These are phyloP conservation scores for Simalia tracyae DNA, from an alignment of 2,797 vertebrate species.

Conservation along the genomic window DNA sequence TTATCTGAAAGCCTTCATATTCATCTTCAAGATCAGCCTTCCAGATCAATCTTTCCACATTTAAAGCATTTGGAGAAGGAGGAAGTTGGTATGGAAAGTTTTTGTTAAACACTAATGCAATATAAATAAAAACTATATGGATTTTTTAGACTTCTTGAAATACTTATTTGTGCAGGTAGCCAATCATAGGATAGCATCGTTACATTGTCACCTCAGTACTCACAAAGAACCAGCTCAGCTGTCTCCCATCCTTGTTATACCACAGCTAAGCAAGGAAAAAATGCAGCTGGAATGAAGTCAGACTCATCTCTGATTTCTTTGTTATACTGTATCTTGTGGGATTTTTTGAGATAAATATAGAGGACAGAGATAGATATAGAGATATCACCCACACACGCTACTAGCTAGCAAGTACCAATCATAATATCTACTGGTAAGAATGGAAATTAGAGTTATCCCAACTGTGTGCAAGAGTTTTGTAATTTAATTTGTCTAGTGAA, in stretches of 20 bases:
- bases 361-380: not conserved
- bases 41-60: not conserved
- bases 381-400: not conserved
- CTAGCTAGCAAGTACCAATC: not conserved
- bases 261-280: not conserved
- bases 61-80: not conserved
- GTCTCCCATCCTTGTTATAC: not conserved
- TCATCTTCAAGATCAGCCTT: not conserved
- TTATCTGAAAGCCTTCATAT: not conserved
- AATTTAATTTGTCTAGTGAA: not conserved
- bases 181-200: not conserved
- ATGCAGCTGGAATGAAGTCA: not conserved
- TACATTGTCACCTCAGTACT: not conserved
- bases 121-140: not conserved
- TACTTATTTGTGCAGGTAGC: not conserved
- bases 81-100: not conserved
- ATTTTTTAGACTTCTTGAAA: not conserved
- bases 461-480: not conserved
- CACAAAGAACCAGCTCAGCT: not conserved
- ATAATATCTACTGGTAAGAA: not conserved
- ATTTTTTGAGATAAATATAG: not conserved
- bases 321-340: not conserved
- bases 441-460: not conserved
- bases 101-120: not conserved
- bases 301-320: not conserved